phyloP scores from a whole-genome alignment of 2,888 invertebrate genomes.

The Chymomyza procnemis region DNA sequence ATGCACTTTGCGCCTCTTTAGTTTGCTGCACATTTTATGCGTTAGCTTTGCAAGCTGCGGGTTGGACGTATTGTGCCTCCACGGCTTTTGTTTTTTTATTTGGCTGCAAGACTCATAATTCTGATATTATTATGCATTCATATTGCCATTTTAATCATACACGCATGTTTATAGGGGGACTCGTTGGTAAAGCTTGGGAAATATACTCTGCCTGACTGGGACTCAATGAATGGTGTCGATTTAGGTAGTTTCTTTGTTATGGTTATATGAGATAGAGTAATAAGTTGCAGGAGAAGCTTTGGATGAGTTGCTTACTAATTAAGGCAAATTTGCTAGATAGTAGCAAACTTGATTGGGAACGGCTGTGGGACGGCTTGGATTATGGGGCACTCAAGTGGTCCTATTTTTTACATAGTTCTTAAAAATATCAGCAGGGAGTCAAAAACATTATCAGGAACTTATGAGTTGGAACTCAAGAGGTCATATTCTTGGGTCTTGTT shows the following conservation, averaged over 20 bases:
- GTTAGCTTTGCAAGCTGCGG: conserved; percentile 27
- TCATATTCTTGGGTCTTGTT: no score
- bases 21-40: conserved; percentile 57
- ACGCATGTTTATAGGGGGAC: conserved; percentile 14
- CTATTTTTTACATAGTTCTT: no score
- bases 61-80: conserved; percentile 12
- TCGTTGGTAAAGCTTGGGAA: background rate
- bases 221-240: background rate
- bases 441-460: no score
- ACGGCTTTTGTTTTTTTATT: conserved; percentile 5
- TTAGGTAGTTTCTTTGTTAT: background rate
- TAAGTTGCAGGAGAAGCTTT: background rate
- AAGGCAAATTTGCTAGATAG: background rate
- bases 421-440: no score
- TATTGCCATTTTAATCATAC: conserved; percentile 70
- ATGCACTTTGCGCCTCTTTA: conserved; percentile 53
- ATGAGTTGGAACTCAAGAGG: no score
- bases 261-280: background rate
- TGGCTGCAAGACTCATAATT: conserved; percentile 50
- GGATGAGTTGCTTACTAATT: background rate
- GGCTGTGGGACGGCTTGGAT: no score
- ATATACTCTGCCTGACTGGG: background rate
- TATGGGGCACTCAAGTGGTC: no score
- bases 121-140: conserved; percentile 71
- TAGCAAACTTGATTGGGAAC: no score